phyloP scores from a whole-genome alignment of 2,113 vertebrate genomes.

The Setophaga coronata region DNA sequence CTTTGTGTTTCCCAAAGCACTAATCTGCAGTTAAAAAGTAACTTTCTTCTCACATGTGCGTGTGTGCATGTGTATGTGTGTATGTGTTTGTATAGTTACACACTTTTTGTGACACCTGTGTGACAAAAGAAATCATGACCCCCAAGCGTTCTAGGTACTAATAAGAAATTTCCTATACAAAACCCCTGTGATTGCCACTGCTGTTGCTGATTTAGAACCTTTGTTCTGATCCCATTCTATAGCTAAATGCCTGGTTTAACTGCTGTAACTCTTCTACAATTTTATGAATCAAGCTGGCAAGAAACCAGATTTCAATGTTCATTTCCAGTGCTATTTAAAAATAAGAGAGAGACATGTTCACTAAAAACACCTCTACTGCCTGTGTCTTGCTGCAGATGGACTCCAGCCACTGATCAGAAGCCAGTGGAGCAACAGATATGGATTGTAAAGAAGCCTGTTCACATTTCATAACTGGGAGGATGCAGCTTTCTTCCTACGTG shows the following conservation, averaged over 20 bases:
- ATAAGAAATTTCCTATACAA: background rate
- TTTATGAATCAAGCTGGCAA: background rate
- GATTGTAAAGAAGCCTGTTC: background rate
- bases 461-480: background rate
- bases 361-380: background rate
- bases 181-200: background rate
- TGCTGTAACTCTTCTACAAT: background rate
- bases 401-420: background rate
- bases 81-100: rapidly evolving
- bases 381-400: background rate
- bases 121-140: background rate
- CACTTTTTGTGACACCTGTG: background rate
- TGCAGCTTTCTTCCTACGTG: background rate
- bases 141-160: background rate
- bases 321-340: background rate
- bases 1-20: background rate
- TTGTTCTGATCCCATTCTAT: background rate
- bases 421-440: background rate
- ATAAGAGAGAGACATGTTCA: background rate
- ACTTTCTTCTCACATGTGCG: background rate
- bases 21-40: background rate
- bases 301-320: background rate
- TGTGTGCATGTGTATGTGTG: rapidly evolving
- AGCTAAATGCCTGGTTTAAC: background rate
- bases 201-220: background rate